A percentile compares a stretch with the other conserved stretches of the same genome.
Conservation (phyloP, 2,888 invertebrate genomes). For the Tachina lurida region DNA sequence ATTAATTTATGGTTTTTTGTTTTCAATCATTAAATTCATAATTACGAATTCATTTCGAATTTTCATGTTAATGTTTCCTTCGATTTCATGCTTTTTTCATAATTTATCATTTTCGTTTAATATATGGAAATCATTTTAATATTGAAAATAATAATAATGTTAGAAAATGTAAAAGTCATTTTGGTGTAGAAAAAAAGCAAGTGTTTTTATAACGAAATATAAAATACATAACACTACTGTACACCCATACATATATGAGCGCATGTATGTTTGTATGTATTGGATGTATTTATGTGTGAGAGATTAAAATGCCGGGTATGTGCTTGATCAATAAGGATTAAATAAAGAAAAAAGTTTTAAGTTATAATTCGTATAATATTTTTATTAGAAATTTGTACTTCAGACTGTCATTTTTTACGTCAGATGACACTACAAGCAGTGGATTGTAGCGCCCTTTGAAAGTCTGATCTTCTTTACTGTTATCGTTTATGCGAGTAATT, state of each 20-base stretch:
- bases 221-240: background rate
- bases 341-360: no score
- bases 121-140: slow-evolving; percentile 2
- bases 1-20: slow-evolving; percentile 26
- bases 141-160: background rate
- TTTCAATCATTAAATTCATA: slow-evolving; percentile 40
- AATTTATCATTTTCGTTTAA: slow-evolving; percentile 54
- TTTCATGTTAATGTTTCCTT: slow-evolving; percentile 51
- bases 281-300: background rate
- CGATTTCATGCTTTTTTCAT: slow-evolving; percentile 66
- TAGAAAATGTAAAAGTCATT: slow-evolving; percentile 36
- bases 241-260: background rate
- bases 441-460: no score
- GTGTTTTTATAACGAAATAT: slow-evolving; percentile 1
- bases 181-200: slow-evolving; percentile 38
- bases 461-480: no score
- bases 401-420: no score
- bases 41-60: slow-evolving; percentile 7
- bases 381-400: no score
- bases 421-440: no score
- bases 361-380: no score
- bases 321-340: no score
- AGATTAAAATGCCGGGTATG: no score
- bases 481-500: no score
- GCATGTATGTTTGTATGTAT: background rate